Evolutionary conservation across 2,797 vertebrate genomes (phyloP).

Genomic region (Poeciliopsis turneri): DNA sequence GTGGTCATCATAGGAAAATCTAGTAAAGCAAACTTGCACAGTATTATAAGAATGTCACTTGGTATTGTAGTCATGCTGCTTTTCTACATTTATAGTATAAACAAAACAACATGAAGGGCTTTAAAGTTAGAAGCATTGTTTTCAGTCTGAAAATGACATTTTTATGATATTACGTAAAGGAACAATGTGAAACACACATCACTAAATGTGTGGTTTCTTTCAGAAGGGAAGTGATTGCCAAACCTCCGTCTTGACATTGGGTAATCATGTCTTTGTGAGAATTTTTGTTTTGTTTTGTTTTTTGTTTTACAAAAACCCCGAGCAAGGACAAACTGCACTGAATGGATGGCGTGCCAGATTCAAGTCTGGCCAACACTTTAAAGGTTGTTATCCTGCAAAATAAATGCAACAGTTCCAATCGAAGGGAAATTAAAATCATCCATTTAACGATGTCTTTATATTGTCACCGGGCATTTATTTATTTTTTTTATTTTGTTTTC

Average conservation of each 20-base stretch:
- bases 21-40: neutral
- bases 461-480: neutral
- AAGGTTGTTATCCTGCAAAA: neutral
- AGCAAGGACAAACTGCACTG: neutral
- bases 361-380: neutral
- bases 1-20: neutral
- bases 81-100: neutral
- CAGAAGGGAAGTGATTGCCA: constrained; percentile 47
- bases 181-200: constrained; percentile 14
- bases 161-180: neutral
- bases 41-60: neutral
- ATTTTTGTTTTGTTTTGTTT: no score
- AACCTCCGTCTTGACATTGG: constrained; percentile 50
- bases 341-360: neutral
- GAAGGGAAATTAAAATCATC: neutral
- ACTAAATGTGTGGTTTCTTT: constrained; percentile 52
- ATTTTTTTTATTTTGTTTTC: neutral
- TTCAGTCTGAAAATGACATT: neutral
- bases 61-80: neutral
- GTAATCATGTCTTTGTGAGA: constrained; percentile 45
- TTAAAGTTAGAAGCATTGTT: neutral
- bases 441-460: neutral
- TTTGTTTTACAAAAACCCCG: neutral
- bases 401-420: neutral
- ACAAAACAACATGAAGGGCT: neutral